phyloP scores from a whole-genome alignment of 2,113 vertebrate species.

The Corythoichthys intestinalis region DNA sequence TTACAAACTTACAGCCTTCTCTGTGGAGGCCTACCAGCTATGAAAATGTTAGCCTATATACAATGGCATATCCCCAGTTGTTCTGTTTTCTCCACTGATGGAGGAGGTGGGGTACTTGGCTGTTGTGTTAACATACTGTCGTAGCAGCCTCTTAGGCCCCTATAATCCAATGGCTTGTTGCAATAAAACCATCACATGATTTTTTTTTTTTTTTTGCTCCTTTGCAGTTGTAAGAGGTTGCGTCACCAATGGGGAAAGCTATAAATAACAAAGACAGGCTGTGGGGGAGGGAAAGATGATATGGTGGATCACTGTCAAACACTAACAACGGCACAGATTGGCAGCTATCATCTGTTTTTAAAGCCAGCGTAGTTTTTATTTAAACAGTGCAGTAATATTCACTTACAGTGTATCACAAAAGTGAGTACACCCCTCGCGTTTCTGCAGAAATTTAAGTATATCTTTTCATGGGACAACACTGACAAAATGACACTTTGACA shows the following conservation, averaged over 20 bases:
- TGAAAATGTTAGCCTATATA: not conserved
- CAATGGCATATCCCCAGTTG: not conserved
- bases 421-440: too few species aligned
- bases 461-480: too few species aligned
- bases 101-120: conserved; percentile 14
- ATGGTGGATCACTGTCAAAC: conserved; percentile 22
- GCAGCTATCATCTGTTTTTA: conserved; percentile 25
- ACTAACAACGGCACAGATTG: conserved; percentile 33
- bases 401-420: not conserved
- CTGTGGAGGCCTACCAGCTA: not conserved
- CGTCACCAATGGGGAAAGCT: conserved; percentile 54
- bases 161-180: conserved; percentile 59
- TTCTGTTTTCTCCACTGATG: conserved; percentile 30
- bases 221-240: conserved; percentile 47
- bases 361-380: conserved; percentile 25
- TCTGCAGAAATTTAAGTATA: too few species aligned
- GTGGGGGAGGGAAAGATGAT: conserved; percentile 20
- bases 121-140: conserved; percentile 42
- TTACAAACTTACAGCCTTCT: not conserved
- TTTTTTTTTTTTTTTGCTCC: conserved; percentile 32
- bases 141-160: conserved; percentile 41
- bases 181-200: conserved; percentile 52
- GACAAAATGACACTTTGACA: too few species aligned
- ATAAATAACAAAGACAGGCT: conserved; percentile 55
- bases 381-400: conserved; percentile 28